Evolutionary conservation across 2,113 vertebrate species (phyloP).

Genomic region (Parus major): DNA sequence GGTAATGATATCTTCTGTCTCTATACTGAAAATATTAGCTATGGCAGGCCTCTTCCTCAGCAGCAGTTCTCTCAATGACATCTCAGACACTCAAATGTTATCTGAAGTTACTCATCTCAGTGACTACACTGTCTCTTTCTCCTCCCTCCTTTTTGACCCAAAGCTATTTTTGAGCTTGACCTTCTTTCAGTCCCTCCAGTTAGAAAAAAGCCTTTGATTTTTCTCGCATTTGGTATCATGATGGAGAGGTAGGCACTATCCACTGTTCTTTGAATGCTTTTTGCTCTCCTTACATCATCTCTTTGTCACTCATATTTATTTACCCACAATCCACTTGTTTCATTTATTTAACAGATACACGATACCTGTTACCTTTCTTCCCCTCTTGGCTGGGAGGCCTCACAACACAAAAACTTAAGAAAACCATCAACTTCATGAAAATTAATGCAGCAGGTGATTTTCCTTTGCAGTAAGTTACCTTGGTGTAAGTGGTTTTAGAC

Average conservation of each 20-base stretch:
- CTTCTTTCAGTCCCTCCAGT: background rate
- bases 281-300: background rate
- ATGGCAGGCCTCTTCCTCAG: background rate
- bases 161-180: background rate
- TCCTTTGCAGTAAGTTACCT: background rate
- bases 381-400: background rate
- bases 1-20: background rate
- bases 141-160: slow-evolving; percentile 5
- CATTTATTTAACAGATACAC: background rate
- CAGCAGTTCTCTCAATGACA: background rate
- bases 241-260: background rate
- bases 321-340: background rate
- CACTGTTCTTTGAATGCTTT: background rate
- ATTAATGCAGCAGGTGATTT: background rate
- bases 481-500: background rate
- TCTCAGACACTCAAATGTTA: background rate
- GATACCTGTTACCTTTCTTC: background rate
- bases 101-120: slow-evolving; percentile 13
- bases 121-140: background rate
- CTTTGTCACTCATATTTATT: background rate
- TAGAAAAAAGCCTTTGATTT: slow-evolving; percentile 6
- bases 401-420: background rate
- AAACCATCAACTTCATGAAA: background rate
- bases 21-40: background rate
- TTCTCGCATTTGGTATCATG: background rate